Conservation (phyloP, 2,888 invertebrate genomes). For the Amphipyra tragopoginis region DNA sequence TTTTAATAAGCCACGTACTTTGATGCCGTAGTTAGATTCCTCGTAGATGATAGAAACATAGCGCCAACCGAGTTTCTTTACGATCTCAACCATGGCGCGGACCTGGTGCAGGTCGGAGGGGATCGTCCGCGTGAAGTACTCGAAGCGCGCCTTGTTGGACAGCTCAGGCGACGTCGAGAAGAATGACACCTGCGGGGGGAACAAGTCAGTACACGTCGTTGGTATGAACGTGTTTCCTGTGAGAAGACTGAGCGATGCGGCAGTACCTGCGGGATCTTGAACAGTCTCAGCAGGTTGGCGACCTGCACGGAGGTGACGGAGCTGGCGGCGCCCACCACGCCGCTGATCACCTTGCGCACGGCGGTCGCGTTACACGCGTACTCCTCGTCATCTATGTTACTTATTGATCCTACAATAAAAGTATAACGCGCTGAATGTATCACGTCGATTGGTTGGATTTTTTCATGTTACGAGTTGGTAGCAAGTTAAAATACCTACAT, state of each 20-base stretch:
- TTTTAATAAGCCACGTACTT: conserved; percentile 89
- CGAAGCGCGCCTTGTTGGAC: conserved; percentile 97
- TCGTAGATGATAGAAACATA: conserved; percentile 98
- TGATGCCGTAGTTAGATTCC: conserved; percentile 98
- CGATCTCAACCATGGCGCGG: conserved; percentile 98
- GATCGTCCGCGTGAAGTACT: conserved; percentile 97
- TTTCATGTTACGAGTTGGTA: too few species aligned
- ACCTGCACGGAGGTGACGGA: conserved; percentile 99
- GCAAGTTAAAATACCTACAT: too few species aligned
- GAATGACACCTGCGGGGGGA: conserved; percentile 94
- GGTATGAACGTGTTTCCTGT: too few species aligned
- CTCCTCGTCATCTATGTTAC: conserved; percentile 97
- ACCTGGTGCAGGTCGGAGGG: conserved; percentile 98
- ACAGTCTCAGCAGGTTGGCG: conserved; percentile 95
- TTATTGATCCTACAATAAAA: conserved; percentile 94
- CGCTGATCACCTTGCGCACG: conserved; percentile 83
- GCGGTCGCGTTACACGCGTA: conserved; percentile 94
- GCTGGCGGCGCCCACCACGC: conserved; percentile 90
- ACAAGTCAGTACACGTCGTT: too few species aligned
- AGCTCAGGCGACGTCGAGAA: conserved; percentile 98
- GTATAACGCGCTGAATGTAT: too few species aligned
- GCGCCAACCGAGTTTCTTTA: conserved; percentile 96
- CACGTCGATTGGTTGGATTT: too few species aligned
- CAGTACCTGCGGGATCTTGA: conserved; percentile 95
- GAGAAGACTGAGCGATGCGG: too few species aligned